Conservation (phyloP, 2,888 invertebrate genomes). For the Hydrotaea cyrtoneurina region DNA sequence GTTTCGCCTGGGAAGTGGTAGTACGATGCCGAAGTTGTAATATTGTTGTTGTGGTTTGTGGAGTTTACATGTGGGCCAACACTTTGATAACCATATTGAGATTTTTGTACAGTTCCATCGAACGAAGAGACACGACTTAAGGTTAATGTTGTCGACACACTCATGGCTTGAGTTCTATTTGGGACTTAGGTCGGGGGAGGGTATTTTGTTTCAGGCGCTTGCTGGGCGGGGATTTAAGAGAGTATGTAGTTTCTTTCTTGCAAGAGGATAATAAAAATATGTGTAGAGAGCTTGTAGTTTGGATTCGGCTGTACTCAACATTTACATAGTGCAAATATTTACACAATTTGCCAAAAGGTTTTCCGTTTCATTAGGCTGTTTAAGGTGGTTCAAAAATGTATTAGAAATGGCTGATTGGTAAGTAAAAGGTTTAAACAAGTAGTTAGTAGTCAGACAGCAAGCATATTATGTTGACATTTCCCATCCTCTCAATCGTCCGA, state of each 20-base stretch:
- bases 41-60: slow-evolving; percentile 37
- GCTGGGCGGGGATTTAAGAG: background rate
- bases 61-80: slow-evolving; percentile 9
- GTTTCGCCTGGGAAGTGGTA: slow-evolving; percentile 59
- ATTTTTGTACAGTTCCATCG: slow-evolving; percentile 55
- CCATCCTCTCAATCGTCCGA: too few species aligned
- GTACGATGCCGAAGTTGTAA: slow-evolving; percentile 58
- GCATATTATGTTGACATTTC: too few species aligned
- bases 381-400: too few species aligned
- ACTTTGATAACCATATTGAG: slow-evolving; percentile 55
- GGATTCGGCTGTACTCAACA: slow-evolving; percentile 27
- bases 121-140: slow-evolving; percentile 62
- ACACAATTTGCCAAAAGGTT: background rate
- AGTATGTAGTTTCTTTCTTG: slow-evolving; percentile 13
- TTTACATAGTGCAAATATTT: slow-evolving; percentile 42
- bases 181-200: background rate
- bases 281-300: slow-evolving; percentile 18
- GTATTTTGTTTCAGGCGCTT: slow-evolving; percentile 3
- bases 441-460: too few species aligned
- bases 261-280: slow-evolving; percentile 29
- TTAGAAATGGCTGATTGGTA: too few species aligned
- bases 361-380: background rate
- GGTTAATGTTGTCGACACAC: slow-evolving; percentile 65
- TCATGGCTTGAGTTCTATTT: slow-evolving; percentile 50
- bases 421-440: too few species aligned